phyloP scores from a whole-genome alignment of 2,888 invertebrate genomes.

The Labia minor region DNA sequence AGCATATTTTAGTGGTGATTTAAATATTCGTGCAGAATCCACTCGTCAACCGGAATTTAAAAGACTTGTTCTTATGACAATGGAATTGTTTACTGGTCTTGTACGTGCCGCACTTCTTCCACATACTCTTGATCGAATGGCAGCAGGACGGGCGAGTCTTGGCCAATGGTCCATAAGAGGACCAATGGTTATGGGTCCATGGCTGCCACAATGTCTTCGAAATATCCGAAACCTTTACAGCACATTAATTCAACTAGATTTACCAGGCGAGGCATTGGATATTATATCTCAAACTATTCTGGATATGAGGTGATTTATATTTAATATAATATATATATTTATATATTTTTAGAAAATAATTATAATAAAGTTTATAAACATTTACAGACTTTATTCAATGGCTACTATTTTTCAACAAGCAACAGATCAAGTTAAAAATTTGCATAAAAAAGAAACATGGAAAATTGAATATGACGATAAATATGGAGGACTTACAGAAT shows the following conservation, averaged over 20 bases:
- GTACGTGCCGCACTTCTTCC: conserved; percentile 62
- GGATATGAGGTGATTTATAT: conserved; percentile 69
- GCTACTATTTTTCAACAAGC: conserved; percentile 74
- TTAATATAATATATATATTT: conserved; percentile 17
- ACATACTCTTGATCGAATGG: conserved; percentile 43
- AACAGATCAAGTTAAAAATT: conserved; percentile 59
- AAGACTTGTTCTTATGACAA: conserved; percentile 59
- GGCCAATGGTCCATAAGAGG: conserved; percentile 40
- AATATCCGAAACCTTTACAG: conserved; percentile 71
- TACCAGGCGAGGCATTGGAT: conserved; percentile 78
- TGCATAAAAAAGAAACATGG: conserved; percentile 73
- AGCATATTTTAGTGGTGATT: conserved; percentile 82
- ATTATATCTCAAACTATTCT: conserved; percentile 74
- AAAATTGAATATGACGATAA: conserved; percentile 71
- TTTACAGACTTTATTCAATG: conserved; percentile 62
- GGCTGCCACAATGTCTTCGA: conserved; percentile 70
- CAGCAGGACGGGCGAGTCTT: conserved; percentile 36
- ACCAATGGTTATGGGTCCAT: conserved; percentile 41
- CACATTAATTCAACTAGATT: conserved; percentile 68
- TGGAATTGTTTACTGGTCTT: conserved; percentile 62
- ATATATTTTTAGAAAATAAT: no score
- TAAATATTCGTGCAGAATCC: conserved; percentile 60
- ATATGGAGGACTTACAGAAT: conserved; percentile 72
- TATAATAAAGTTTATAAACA: background rate
- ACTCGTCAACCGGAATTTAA: conserved; percentile 68